A percentile compares a stretch with the other conserved stretches of the same genome.
Conservation (phyloP, 2,113 vertebrate species). For the Brachyhypopomus occidentalis region DNA sequence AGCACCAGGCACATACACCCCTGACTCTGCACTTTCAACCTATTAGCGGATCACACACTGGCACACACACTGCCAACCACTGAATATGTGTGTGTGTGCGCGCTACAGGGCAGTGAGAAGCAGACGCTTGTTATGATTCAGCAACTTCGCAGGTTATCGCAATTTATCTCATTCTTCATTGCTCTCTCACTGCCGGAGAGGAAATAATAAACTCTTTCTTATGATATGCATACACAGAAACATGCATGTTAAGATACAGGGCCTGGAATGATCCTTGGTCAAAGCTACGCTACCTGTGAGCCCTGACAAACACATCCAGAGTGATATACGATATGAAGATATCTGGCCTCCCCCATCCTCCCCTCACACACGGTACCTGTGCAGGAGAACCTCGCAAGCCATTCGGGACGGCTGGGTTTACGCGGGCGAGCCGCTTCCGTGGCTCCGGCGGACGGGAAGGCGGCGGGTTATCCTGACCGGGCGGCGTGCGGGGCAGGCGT, state of each 20-base stretch:
- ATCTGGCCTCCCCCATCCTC: neutral
- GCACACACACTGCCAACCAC: neutral
- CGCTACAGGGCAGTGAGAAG: slow-evolving; percentile 1
- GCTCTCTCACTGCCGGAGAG: neutral
- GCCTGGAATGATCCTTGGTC: neutral
- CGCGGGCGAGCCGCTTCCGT: slow-evolving; percentile 30
- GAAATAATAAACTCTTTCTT: neutral
- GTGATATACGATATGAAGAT: neutral
- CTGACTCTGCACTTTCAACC: slow-evolving; percentile 33
- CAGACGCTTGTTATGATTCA: slow-evolving; percentile 44
- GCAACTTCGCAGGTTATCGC: slow-evolving; percentile 12
- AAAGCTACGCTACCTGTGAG: slow-evolving; percentile 23
- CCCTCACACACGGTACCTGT: slow-evolving; percentile 75
- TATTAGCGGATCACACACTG: neutral
- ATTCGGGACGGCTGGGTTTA: slow-evolving; percentile 64
- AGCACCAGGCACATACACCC: slow-evolving; percentile 10
- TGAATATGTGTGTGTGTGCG: neutral
- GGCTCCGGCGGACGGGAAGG: neutral
- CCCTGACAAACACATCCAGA: neutral
- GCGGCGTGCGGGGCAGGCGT: slow-evolving; percentile 74
- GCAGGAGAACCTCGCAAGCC: slow-evolving; percentile 86
- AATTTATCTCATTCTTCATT: neutral
- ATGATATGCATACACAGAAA: slow-evolving; percentile 17
- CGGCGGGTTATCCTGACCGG: slow-evolving; percentile 74
- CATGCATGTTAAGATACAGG: neutral